Percentiles rank a stretch among this genome's conserved stretches.
Evolutionary conservation across 2,113 vertebrate genomes (phyloP).

Genomic region (Ranitomeya imitator): DNA sequence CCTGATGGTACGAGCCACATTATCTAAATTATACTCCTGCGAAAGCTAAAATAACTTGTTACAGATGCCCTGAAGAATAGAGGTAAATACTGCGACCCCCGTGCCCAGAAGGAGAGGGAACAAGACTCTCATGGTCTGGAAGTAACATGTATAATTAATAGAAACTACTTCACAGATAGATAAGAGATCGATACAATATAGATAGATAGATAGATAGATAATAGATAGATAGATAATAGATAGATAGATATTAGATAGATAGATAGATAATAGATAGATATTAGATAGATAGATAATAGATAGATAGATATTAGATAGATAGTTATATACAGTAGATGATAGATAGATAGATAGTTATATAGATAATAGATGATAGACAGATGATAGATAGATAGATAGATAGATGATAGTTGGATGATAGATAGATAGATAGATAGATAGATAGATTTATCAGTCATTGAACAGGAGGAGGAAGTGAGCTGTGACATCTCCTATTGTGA

Average conservation of each 20-base stretch:
- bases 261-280: neutral
- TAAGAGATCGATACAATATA: neutral
- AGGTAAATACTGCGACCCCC: neutral
- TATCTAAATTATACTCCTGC: neutral
- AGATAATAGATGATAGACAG: neutral
- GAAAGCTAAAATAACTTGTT: neutral
- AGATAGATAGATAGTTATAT: neutral
- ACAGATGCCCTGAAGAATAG: neutral
- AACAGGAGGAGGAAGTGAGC: too few species aligned
- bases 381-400: neutral
- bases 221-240: neutral
- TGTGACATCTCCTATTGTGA: too few species aligned
- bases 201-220: conserved; percentile 2
- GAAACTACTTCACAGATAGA: neutral
- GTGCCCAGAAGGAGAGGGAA: neutral
- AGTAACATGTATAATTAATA: neutral
- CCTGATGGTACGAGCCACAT: neutral
- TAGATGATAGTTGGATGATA: neutral
- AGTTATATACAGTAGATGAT: neutral
- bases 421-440: neutral
- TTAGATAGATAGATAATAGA: neutral
- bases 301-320: neutral
- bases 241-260: neutral
- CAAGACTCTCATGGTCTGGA: too few species aligned
- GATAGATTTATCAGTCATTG: neutral